A percentile compares a stretch with the other conserved stretches of the same genome.
Conservation (phyloP, 1,140 invertebrate genomes). For the Drosophila murphyi region DNA sequence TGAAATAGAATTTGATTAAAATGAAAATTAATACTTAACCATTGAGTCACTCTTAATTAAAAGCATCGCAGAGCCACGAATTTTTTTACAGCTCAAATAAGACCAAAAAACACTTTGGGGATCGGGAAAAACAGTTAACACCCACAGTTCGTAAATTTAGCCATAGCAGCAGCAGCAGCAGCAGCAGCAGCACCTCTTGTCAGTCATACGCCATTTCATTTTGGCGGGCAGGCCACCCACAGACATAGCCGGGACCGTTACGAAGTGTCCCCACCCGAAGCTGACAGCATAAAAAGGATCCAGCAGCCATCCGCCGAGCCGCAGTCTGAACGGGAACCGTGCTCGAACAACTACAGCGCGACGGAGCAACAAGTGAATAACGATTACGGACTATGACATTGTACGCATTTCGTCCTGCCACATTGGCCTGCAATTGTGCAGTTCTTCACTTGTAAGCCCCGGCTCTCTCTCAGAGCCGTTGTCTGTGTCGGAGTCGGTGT, state of each 20-base stretch:
- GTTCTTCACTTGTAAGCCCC: slow-evolving; percentile 20
- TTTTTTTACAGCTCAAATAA: slow-evolving; percentile 36
- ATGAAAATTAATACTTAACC: slow-evolving; percentile 17
- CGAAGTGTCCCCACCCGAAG: slow-evolving; percentile 38
- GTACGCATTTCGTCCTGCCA: neutral
- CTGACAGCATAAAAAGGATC: slow-evolving; percentile 59
- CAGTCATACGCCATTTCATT: slow-evolving; percentile 69
- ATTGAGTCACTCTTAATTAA: slow-evolving; percentile 54
- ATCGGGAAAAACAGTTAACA: slow-evolving; percentile 11
- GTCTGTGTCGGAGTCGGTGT: slow-evolving; percentile 21
- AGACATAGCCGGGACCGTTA: slow-evolving; percentile 39
- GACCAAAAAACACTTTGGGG: slow-evolving; percentile 44
- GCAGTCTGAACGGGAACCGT: slow-evolving; percentile 55
- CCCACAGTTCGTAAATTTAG: slow-evolving; percentile 14
- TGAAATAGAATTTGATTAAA: neutral
- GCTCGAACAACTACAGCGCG: slow-evolving; percentile 26
- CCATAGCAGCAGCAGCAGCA: slow-evolving; percentile 22
- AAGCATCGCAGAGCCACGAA: slow-evolving; percentile 22
- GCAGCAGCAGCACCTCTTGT: slow-evolving; percentile 24
- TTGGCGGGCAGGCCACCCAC: slow-evolving; percentile 50
- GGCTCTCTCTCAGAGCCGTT: neutral
- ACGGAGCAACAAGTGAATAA: slow-evolving; percentile 42
- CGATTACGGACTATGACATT: slow-evolving; percentile 10
- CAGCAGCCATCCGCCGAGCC: slow-evolving; percentile 16
- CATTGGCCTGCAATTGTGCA: slow-evolving; percentile 5